Evolutionary conservation across 1,140 invertebrate species (phyloP).

Genomic region (Zaprionus inermis): DNA sequence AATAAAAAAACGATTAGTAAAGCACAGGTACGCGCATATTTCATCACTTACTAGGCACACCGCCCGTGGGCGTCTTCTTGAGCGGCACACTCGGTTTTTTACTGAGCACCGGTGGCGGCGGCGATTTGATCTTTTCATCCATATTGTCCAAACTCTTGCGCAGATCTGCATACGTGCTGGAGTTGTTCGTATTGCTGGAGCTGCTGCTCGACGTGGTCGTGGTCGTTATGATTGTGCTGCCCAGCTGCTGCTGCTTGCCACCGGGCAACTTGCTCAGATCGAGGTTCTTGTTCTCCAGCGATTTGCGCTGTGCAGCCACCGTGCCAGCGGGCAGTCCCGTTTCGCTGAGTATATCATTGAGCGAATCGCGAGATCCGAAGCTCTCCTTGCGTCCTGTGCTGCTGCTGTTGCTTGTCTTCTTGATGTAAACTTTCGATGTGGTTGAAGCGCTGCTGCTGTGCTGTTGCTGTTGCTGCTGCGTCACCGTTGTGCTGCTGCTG

Average conservation of each 20-base stretch:
- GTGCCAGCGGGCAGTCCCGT: constrained; percentile 80
- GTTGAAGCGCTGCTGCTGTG: constrained; percentile 44
- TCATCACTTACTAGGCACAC: constrained; percentile 75
- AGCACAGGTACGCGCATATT: background rate
- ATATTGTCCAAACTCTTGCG: constrained; percentile 81
- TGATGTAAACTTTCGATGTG: constrained; percentile 79
- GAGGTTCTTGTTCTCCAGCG: constrained; percentile 84
- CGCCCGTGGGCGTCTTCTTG: constrained; percentile 87
- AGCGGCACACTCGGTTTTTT: constrained; percentile 87
- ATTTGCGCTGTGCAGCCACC: constrained; percentile 85
- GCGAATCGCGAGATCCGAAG: constrained; percentile 81
- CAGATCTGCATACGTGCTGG: constrained; percentile 50
- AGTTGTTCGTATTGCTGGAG: constrained; percentile 33
- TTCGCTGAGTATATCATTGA: constrained; percentile 82
- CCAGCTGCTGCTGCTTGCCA: constrained; percentile 53
- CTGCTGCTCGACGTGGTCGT: constrained; percentile 43
- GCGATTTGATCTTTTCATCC: constrained; percentile 81
- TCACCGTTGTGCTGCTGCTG: constrained; percentile 56
- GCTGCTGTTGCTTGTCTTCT: constrained; percentile 68
- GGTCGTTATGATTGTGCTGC: constrained; percentile 37
- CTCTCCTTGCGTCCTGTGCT: constrained; percentile 77
- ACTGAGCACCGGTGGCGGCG: constrained; percentile 78
- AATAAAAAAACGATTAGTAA: constrained; percentile 7
- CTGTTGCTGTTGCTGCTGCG: constrained; percentile 58
- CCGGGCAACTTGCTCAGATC: constrained; percentile 72